Percentiles rank a stretch among this genome's conserved stretches.
phyloP scores from a whole-genome alignment of 2,113 vertebrate genomes.

The Bubo scandiacus region DNA sequence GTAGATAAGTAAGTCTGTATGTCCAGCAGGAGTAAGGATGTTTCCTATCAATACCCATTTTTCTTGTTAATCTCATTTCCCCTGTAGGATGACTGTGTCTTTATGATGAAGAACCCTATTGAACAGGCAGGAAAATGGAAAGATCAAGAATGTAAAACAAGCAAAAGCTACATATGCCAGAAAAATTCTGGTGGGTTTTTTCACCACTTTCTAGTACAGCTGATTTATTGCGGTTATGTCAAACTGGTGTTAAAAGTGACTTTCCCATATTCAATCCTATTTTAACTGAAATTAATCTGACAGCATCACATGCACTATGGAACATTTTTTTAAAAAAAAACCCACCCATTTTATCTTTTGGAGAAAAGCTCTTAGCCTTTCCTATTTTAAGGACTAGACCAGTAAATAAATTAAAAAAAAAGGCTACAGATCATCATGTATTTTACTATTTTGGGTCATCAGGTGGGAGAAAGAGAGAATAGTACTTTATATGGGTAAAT shows the following conservation, averaged over 20 bases:
- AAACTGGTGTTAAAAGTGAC: background rate
- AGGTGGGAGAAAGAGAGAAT: background rate
- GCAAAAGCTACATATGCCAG: conserved; percentile 83
- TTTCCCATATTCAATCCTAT: background rate
- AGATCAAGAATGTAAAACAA: conserved; percentile 76
- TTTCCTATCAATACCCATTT: background rate
- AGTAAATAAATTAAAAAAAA: background rate
- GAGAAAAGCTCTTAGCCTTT: background rate
- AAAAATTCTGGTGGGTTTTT: conserved; percentile 76
- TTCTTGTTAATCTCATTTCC: background rate
- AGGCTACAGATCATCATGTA: background rate
- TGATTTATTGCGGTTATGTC: background rate
- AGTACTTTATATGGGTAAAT: background rate
- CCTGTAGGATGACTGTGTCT: conserved; percentile 78
- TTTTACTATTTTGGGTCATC: background rate
- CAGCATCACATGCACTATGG: background rate
- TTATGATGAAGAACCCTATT: conserved; percentile 59
- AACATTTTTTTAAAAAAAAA: background rate
- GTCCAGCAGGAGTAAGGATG: background rate
- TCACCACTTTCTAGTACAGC: background rate
- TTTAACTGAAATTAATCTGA: background rate
- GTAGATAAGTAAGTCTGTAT: background rate
- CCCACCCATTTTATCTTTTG: background rate
- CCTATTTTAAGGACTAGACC: background rate
- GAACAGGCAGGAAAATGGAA: conserved; percentile 80